Conservation (phyloP, 2,888 invertebrate genomes). For the Nebria brevicollis region DNA sequence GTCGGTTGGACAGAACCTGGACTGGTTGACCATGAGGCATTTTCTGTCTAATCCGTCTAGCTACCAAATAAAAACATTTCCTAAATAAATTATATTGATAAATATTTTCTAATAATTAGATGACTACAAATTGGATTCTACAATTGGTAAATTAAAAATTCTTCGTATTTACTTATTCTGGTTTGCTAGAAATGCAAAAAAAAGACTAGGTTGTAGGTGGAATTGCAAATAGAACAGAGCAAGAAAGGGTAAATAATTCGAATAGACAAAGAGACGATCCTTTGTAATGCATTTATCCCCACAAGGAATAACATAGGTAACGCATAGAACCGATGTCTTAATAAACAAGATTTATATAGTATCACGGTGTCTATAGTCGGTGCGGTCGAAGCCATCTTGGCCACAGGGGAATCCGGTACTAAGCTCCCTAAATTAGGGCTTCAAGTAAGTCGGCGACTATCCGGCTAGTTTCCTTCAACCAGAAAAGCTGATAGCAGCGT, state of each 20-base stretch:
- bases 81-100: too few relatives aligned
- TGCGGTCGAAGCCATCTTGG: not conserved
- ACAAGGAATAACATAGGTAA: slow-evolving; percentile 31
- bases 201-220: not conserved
- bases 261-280: slow-evolving; percentile 25
- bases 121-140: too few relatives aligned
- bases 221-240: not conserved
- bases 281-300: slow-evolving; percentile 43
- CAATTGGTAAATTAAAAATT: too few relatives aligned
- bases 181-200: not conserved
- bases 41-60: too few relatives aligned
- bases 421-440: slow-evolving; percentile 41
- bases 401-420: slow-evolving; percentile 11
- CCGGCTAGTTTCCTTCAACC: not conserved
- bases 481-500: not conserved
- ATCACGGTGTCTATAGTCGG: slow-evolving; percentile 34
- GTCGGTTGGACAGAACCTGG: not conserved
- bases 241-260: slow-evolving; percentile 22
- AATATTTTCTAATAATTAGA: too few relatives aligned
- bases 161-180: not conserved
- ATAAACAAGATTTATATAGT: slow-evolving; percentile 45
- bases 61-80: too few relatives aligned
- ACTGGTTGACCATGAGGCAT: too few relatives aligned
- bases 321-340: slow-evolving; percentile 45
- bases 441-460: slow-evolving; percentile 2